Evolutionary conservation across 1,140 invertebrate genomes (phyloP), one percentile per base, ranked within the genome.

Genomic region (Proctacanthus coquilletti): DNA sequence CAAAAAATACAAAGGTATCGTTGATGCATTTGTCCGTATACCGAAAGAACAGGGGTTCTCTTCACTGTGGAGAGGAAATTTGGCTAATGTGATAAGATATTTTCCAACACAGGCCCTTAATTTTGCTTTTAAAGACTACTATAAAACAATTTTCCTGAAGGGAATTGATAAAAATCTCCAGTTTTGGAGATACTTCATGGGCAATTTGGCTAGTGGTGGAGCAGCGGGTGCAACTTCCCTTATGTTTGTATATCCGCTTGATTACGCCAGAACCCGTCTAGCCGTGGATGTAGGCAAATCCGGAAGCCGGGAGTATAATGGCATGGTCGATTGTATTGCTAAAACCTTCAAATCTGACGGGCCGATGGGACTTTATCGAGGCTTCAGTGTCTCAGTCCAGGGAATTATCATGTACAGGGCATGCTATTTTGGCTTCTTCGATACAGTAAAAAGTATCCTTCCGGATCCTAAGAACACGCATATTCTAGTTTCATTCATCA

Each of bases 101-200:
- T 93, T 93, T 65, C 88, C 88, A 21, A 92, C 87, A n/a, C 88
- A 94, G 62, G 89, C 89, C 20, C 68, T 94, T 14, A 94, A 94
- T 68, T 94, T 94, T 63, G 85, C 87, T 36, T 93, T 93, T 64
- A 93, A 93, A 63, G 84, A 91, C 61, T 75, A 75, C 47, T 84
- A 85, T 64, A 87, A 89, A 5, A 32, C 5, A 32, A 32, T 14
- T 32, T 5, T 13, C 6, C 18, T 6, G 13, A 6, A 6, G 31
- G 79, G 80, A 29, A 71, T 88, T 21, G 80, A 88, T 60, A 85
- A 87, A 63, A 74, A 82, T 35, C 81, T 71, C 27, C 77, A 85
- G 49, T 89, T 88, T 66, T 82, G 79, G 76, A 72, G 73, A 45
- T 84, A 83, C 47, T 89, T 89, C 55, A 64, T 69, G 40, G 84